Evolutionary conservation across 2,888 invertebrate species (phyloP).

Genomic region (Petrolisthes cinctipes): DNA sequence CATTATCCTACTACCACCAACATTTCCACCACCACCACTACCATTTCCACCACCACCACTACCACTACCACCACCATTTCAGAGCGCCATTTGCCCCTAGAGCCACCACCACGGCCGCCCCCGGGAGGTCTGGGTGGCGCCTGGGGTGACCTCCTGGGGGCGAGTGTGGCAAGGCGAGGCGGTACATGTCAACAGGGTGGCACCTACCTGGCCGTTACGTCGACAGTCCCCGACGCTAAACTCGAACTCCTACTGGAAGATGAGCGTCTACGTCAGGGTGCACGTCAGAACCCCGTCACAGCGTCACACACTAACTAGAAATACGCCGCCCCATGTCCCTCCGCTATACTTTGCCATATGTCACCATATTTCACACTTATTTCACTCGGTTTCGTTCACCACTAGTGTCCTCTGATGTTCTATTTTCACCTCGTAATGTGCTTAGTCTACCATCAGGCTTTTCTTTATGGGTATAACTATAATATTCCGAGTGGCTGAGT

Average conservation of each 20-base stretch:
- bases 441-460: neutral
- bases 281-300: slow-evolving; percentile 65
- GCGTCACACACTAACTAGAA: slow-evolving; percentile 54
- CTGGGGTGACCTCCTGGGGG: slow-evolving; percentile 15
- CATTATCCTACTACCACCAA: neutral
- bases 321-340: slow-evolving; percentile 34
- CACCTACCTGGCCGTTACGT: slow-evolving; percentile 59
- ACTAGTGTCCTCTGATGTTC: neutral
- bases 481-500: neutral
- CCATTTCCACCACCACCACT: neutral
- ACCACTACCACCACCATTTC: slow-evolving; percentile 11
- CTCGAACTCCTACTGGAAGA: slow-evolving; percentile 64
- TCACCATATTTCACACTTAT: slow-evolving; percentile 35
- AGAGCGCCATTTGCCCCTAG: slow-evolving; percentile 17
- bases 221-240: slow-evolving; percentile 56
- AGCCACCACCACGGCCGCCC: neutral
- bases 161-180: slow-evolving; percentile 43
- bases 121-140: neutral
- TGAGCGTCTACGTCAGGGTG: slow-evolving; percentile 62
- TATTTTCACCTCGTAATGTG: neutral
- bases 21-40: neutral
- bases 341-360: too few species aligned
- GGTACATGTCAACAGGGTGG: slow-evolving; percentile 27
- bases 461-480: neutral
- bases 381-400: slow-evolving; percentile 25